Evolutionary conservation across 2,113 vertebrate species (phyloP), one percentile per base, ranked within the genome.

Genomic region (Chlamydotis undulata): DNA sequence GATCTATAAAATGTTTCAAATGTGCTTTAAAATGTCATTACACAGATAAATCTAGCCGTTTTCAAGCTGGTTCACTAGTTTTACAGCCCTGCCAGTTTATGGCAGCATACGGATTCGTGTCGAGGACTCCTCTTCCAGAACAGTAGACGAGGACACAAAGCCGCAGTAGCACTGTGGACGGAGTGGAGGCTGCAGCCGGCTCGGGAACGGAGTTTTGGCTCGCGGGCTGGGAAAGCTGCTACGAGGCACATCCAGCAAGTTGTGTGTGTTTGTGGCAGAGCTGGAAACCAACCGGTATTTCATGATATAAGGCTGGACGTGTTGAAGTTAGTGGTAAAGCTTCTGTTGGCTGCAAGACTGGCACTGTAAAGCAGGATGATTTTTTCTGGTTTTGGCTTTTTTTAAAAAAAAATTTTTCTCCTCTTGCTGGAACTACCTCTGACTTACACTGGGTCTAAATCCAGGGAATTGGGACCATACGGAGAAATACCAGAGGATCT

Each of bases 91-190:
- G 95, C 94, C 94, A 92, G 90, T 93, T 92, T 82, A 95, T 92
- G 95, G 95, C 94, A 94, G 87, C 9, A 1, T 21, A 87, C 4
- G 14, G n/a, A n/a, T 55, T 69, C 65, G 6, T 9, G 49, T 93
- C 92, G 69, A 73, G 89, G 67, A 85, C 60, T 94, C 82, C 83
- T 90, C 82, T 81, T 96, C 95, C 96, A 97, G 86, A 93, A 93
- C 91, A 94, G 97, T 95, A 97, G 97, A 96, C 77, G 89, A 83
- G 63, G 77, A 96, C 78, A 93, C 93, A 93, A 95, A 97, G 93
- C 78, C 83, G 55, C 88, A 87, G 96, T 75, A 89, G 94, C 9
- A 3, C 77, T 89, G 79, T 1, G 49, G 86, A 86, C 39, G 12
- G 37, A 89, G 74, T 56, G 91, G 89, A 92, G 76, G 83, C 92